phyloP scores from a whole-genome alignment of 2,888 invertebrate species.

The Sepioteuthis lessoniana region DNA sequence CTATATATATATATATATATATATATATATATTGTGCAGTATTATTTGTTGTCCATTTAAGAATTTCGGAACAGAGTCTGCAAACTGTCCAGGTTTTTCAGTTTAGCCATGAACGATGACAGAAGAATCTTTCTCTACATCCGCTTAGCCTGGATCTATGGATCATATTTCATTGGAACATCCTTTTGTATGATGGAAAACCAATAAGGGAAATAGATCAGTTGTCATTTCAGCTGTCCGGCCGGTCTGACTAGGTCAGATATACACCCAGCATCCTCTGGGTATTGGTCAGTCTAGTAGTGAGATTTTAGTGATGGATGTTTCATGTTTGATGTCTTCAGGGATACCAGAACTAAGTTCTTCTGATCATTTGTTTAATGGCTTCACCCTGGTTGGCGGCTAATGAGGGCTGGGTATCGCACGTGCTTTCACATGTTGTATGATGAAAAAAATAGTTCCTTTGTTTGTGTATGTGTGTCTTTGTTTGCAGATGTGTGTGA shows the following conservation, averaged over 20 bases:
- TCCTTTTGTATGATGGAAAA: not conserved
- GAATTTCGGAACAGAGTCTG: too few relatives aligned
- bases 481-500: too few relatives aligned
- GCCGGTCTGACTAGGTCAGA: not conserved
- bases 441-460: too few relatives aligned
- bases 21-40: too few relatives aligned
- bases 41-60: too few relatives aligned
- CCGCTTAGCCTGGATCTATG: not conserved
- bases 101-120: too few relatives aligned
- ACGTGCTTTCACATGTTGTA: too few relatives aligned
- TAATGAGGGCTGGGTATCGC: too few relatives aligned
- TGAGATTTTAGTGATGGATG: not conserved
- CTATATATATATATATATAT: too few relatives aligned
- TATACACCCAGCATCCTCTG: not conserved
- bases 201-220: not conserved
- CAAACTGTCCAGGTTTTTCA: too few relatives aligned
- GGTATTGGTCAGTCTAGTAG: not conserved
- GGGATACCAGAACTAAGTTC: not conserved
- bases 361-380: not conserved
- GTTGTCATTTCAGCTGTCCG: not conserved
- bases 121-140: not conserved
- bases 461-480: too few relatives aligned
- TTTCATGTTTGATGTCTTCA: not conserved
- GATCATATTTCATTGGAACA: not conserved
- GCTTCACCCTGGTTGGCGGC: too few relatives aligned